phyloP scores from a whole-genome alignment of 2,888 invertebrate genomes.

The Diarsia brunnea region DNA sequence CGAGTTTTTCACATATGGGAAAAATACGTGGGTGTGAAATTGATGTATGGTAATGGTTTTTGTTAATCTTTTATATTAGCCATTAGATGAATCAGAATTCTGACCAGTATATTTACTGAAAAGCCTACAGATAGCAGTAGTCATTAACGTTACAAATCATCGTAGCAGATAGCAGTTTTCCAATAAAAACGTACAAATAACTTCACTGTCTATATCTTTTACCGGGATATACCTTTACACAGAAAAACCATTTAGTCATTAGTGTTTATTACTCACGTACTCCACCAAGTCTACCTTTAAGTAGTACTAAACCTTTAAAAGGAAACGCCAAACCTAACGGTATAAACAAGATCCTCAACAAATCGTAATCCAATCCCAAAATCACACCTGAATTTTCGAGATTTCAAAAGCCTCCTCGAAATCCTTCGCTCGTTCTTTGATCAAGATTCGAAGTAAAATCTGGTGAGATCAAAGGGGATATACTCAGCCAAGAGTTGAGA shows the following conservation, averaged over 20 bases:
- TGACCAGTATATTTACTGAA: not conserved
- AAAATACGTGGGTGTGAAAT: not conserved
- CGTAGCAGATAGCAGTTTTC: constrained; percentile 1
- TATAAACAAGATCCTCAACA: not conserved
- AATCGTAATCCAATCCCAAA: constrained; percentile 19
- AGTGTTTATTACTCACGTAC: constrained; percentile 9
- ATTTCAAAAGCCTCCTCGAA: constrained; percentile 34
- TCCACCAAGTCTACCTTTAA: not conserved
- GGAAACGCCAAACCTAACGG: not conserved
- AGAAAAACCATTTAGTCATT: constrained; percentile 6
- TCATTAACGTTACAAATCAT: not conserved
- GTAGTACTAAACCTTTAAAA: constrained; percentile 2
- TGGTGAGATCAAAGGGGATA: constrained; percentile 54
- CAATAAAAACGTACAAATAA: constrained; percentile 8
- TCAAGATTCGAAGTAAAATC: constrained; percentile 49
- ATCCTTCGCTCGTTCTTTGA: constrained; percentile 51
- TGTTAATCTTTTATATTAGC: not conserved
- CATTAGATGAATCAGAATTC: constrained; percentile 4
- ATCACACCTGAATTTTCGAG: constrained; percentile 24
- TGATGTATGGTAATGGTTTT: not conserved
- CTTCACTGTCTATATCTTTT: not conserved
- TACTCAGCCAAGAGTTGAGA: constrained; percentile 47
- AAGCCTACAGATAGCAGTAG: not conserved
- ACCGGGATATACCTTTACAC: not conserved
- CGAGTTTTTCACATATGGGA: not conserved